These are phyloP conservation scores for Eleutherodactylus coqui DNA, from an alignment of 2,797 vertebrate species.

Conservation along the genomic window DNA sequence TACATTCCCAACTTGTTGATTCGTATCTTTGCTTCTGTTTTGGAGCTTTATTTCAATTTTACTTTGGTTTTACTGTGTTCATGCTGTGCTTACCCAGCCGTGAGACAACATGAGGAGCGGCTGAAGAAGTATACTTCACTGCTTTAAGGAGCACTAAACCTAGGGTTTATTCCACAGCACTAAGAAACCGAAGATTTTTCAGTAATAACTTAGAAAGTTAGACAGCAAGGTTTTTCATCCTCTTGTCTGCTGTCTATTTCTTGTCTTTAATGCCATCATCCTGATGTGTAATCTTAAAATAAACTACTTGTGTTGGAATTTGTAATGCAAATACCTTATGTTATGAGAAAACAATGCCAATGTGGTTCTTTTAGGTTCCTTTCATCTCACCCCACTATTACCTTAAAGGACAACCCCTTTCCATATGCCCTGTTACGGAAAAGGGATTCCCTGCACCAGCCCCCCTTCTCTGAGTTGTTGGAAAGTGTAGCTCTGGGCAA, in stretches of 20 bases:
- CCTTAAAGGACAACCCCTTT: neutral
- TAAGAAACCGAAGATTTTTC: neutral
- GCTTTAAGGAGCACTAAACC: slow-evolving; percentile 22
- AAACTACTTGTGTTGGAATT: slow-evolving; percentile 8
- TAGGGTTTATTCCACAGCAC: neutral
- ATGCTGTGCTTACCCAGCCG: slow-evolving; percentile 52
- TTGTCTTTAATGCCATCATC: neutral
- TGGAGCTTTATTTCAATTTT: slow-evolving; percentile 53
- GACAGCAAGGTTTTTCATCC: neutral
- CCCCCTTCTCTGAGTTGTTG: too few relatives aligned
- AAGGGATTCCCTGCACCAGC: too few relatives aligned
- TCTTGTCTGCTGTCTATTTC: slow-evolving; percentile 16
- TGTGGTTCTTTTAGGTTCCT: neutral
- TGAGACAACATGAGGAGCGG: slow-evolving; percentile 45
- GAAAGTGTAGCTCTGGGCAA: too few relatives aligned
- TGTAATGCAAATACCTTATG: neutral
- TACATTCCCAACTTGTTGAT: slow-evolving; percentile 47
- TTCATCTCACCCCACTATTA: neutral
- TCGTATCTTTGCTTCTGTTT: slow-evolving; percentile 37
- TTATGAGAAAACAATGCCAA: neutral
- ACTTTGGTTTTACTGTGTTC: slow-evolving; percentile 35
- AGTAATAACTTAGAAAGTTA: neutral
- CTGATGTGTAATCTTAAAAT: neutral
- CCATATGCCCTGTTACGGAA: neutral
- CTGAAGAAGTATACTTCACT: slow-evolving; percentile 27